Evolutionary conservation across 2,888 invertebrate genomes (phyloP).

Genomic region (Dryobotodes eremita): DNA sequence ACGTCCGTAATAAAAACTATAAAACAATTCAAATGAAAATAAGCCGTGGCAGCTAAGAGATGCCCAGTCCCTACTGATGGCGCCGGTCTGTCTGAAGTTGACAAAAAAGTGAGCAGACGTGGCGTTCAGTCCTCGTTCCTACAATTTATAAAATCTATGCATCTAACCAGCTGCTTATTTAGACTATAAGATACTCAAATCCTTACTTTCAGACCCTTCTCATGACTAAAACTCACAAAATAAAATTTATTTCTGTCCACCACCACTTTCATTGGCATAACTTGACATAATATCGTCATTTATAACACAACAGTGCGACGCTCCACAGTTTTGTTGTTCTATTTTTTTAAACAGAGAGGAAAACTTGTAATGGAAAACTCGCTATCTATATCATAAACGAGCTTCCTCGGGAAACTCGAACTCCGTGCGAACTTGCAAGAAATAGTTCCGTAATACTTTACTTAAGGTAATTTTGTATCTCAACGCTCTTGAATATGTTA

Average conservation of each 20-base stretch:
- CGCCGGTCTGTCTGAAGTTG: no score
- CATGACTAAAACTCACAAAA: not conserved
- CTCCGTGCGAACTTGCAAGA: slow-evolving; percentile 31
- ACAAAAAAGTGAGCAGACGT: no score
- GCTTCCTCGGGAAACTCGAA: slow-evolving; percentile 33
- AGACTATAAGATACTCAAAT: not conserved
- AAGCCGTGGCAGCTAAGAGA: no score
- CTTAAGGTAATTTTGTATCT: slow-evolving; percentile 36
- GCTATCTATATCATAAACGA: slow-evolving; percentile 46
- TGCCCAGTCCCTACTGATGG: no score
- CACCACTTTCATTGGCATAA: slow-evolving; percentile 17
- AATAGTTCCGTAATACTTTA: slow-evolving; percentile 55
- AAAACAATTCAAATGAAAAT: no score
- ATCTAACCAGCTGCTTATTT: no score
- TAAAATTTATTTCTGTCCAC: not conserved
- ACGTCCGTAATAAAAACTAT: no score
- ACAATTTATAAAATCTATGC: no score
- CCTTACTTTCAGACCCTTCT: not conserved
- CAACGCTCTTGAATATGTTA: slow-evolving; percentile 32
- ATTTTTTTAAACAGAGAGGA: slow-evolving; percentile 35
- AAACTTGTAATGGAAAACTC: slow-evolving; percentile 56
- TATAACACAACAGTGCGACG: slow-evolving; percentile 19
- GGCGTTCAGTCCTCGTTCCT: no score
- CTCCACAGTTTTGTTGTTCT: slow-evolving; percentile 11
- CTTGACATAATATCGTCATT: slow-evolving; percentile 33